Conservation (phyloP, 2,888 invertebrate species). For the Acrocyrtus sp. region DNA sequence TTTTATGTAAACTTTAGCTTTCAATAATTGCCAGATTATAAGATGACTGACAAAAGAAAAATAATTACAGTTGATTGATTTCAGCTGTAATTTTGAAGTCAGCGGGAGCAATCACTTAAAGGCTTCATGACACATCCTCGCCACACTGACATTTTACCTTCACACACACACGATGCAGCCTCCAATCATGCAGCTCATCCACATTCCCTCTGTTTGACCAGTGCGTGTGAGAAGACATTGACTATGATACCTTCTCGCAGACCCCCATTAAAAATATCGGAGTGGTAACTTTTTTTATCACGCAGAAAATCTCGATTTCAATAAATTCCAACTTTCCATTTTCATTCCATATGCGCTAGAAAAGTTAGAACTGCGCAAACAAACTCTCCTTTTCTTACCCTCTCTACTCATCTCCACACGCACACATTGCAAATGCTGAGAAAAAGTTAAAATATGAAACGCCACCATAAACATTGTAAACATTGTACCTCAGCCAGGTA, state of each 20-base stretch:
- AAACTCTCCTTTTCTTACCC: no score
- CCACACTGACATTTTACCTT: background rate
- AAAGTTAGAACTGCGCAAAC: no score
- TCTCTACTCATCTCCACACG: no score
- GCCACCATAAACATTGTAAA: background rate
- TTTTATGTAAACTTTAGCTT: slow-evolving; percentile 15
- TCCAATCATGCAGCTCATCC: background rate
- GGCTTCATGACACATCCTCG: slow-evolving; percentile 30
- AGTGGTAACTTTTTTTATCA: slow-evolving; percentile 34
- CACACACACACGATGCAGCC: background rate
- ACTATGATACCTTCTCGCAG: background rate
- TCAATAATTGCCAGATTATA: background rate
- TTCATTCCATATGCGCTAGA: background rate
- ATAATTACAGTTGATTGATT: slow-evolving; percentile 39
- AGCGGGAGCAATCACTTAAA: slow-evolving; percentile 35
- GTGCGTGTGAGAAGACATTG: no score
- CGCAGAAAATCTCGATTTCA: slow-evolving; percentile 40
- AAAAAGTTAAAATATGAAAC: slow-evolving; percentile 26
- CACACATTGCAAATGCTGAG: no score
- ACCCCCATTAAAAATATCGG: background rate
- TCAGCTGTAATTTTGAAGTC: slow-evolving; percentile 35
- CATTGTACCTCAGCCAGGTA: background rate
- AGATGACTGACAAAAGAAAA: no score
- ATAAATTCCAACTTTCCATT: slow-evolving; percentile 23
- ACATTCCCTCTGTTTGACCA: background rate